Evolutionary conservation across 1,140 invertebrate species (phyloP), one percentile per base, ranked within the genome.

Genomic region (Dryas iulia): DNA sequence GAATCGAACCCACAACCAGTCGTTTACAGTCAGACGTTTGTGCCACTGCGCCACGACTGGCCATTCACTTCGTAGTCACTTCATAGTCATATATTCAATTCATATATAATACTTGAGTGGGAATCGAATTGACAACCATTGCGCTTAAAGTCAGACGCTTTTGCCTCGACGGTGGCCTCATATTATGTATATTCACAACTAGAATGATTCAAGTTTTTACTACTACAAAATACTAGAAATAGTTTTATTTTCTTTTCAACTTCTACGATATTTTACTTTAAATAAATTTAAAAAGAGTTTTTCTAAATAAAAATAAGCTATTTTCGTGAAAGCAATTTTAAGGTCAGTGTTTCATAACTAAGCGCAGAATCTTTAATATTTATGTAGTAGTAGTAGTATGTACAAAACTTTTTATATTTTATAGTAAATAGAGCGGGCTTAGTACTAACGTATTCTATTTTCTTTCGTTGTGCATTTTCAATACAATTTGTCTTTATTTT

Each of bases 151-250:
- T n/a, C n/a, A n/a, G n/a, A n/a, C n/a, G n/a, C n/a, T n/a, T n/a
- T n/a, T n/a, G n/a, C n/a, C n/a, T n/a, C n/a, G n/a, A n/a, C n/a
- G n/a, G n/a, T n/a, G n/a, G n/a, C n/a, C n/a, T n/a, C n/a, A n/a
- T n/a, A n/a, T n/a, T n/a, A n/a, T n/a, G n/a, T n/a, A n/a, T 53
- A 62, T 52, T 52, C 35, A 52, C n/a, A 26, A 56, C n/a, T 28
- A 53, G 39, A 53, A 52, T 52, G 25, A 62, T 62, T 62, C 25
- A 62, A 62, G 21, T 33, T 18, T 28, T 28, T 28, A 28, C 26
- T 39, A 31, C 30, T 31, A 39, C n/a, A 14, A 39, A 39, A 0
- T 39, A n/a, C 31, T 11, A 35, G 4, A 3, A n/a, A 14, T 18
- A 39, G 14, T 1, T 21, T 1, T 47, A 31, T 31, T 31, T 31